These are phyloP conservation scores for Geophilus truncorum DNA, from an alignment of 2,888 invertebrate genomes.

Conservation along the genomic window DNA sequence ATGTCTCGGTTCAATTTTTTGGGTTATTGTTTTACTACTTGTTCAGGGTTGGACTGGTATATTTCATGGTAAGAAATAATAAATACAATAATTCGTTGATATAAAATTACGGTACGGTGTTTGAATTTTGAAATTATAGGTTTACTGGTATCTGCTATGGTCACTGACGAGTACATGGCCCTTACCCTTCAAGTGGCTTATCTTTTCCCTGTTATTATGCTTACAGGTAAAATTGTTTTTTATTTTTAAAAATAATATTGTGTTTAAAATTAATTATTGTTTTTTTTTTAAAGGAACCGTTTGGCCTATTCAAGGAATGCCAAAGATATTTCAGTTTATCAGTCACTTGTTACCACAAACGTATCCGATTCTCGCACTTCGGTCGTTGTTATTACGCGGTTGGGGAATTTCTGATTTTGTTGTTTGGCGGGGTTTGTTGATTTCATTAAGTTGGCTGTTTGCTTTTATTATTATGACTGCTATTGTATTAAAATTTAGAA, in stretches of 20 bases:
- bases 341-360: slow-evolving; percentile 68
- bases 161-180: not conserved
- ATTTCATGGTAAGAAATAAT: slow-evolving; percentile 74
- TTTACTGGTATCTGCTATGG: not conserved
- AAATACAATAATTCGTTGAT: not conserved
- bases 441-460: slow-evolving; percentile 46
- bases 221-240: not conserved
- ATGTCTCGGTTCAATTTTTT: slow-evolving; percentile 77
- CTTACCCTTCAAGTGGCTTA: not conserved
- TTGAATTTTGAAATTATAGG: not conserved
- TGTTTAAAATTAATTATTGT: slow-evolving; percentile 46
- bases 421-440: slow-evolving; percentile 65
- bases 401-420: slow-evolving; percentile 61
- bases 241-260: not conserved
- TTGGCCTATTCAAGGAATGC: slow-evolving; percentile 97
- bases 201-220: slow-evolving; percentile 59
- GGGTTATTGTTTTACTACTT: slow-evolving; percentile 77
- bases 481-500: not conserved
- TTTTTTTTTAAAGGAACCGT: slow-evolving; percentile 66
- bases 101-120: not conserved
- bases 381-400: slow-evolving; percentile 71
- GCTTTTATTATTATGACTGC: slow-evolving; percentile 42
- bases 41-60: slow-evolving; percentile 90
- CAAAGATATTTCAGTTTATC: slow-evolving; percentile 63
- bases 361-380: slow-evolving; percentile 66